Evolutionary conservation across 1,140 invertebrate species (phyloP).

Genomic region (Nymphalis io): DNA sequence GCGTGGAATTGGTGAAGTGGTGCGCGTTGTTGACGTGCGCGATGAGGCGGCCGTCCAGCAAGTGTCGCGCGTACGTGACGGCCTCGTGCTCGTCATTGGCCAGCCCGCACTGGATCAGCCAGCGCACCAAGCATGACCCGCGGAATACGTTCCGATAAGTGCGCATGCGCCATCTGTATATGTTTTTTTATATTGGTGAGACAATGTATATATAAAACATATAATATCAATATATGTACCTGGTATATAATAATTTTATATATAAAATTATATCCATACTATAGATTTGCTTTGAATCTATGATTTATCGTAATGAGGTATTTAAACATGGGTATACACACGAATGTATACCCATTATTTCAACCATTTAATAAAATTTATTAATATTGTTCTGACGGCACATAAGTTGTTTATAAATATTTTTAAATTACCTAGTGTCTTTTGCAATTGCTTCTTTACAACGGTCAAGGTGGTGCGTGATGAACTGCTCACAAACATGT

Average conservation of each 20-base stretch:
- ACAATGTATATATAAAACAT: background rate
- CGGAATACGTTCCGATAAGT: slow-evolving; percentile 90
- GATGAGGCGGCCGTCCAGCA: slow-evolving; percentile 91
- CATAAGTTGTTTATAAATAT: background rate
- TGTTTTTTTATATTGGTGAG: too few species aligned
- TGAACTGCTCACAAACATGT: slow-evolving; percentile 94
- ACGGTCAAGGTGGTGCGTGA: slow-evolving; percentile 89
- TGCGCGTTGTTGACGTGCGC: slow-evolving; percentile 90
- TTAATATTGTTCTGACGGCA: too few species aligned
- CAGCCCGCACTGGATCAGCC: slow-evolving; percentile 90
- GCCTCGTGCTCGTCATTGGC: slow-evolving; percentile 88
- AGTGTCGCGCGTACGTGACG: slow-evolving; percentile 89
- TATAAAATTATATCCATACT: background rate
- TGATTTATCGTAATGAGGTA: too few species aligned
- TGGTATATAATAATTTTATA: background rate
- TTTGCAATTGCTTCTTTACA: slow-evolving; percentile 90
- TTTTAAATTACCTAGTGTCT: slow-evolving; percentile 79
- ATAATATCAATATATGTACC: background rate
- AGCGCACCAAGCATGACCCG: slow-evolving; percentile 91
- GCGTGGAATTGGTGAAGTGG: slow-evolving; percentile 88
- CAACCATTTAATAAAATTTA: too few species aligned
- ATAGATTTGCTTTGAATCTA: too few species aligned
- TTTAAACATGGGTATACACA: too few species aligned
- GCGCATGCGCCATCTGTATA: slow-evolving; percentile 84
- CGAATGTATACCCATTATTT: too few species aligned